These are phyloP conservation scores for Melanotaenia maccullochi DNA, from an alignment of 2,797 vertebrate genomes.

Conservation along the genomic window DNA sequence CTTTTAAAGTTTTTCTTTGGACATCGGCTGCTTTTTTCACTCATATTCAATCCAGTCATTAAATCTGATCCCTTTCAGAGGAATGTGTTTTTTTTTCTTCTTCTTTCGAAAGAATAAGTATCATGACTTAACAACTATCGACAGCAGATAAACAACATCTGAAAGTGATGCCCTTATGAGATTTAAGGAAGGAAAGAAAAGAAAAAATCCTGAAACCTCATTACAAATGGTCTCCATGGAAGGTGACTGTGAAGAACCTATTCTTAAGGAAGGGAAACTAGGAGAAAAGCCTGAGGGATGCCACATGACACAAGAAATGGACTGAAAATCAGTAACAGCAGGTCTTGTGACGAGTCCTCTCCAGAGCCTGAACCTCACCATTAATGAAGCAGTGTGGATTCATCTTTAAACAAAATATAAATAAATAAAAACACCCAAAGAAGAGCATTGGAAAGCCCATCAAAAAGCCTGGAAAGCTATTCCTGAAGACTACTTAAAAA, in stretches of 20 bases:
- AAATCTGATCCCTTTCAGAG: background rate
- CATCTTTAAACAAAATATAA: background rate
- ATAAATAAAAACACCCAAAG: background rate
- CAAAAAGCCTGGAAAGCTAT: no score
- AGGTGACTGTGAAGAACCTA: no score
- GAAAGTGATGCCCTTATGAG: background rate
- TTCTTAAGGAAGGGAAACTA: background rate
- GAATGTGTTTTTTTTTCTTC: no score
- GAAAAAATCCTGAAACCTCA: background rate
- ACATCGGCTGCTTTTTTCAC: background rate
- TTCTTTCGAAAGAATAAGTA: no score
- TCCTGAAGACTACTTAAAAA: no score
- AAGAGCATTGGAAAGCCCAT: no score
- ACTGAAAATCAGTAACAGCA: background rate
- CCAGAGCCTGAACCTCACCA: background rate
- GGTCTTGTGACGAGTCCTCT: background rate
- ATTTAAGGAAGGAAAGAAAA: no score
- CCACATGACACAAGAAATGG: background rate
- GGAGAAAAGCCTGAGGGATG: background rate
- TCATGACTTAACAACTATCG: no score
- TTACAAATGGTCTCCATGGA: background rate
- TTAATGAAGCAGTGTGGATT: background rate
- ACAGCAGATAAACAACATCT: background rate
- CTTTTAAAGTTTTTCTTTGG: background rate
- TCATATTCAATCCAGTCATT: background rate